A percentile compares a stretch with the other conserved stretches of the same genome.
phyloP scores from a whole-genome alignment of 2,888 invertebrate genomes.

The Drosophila monieri region DNA sequence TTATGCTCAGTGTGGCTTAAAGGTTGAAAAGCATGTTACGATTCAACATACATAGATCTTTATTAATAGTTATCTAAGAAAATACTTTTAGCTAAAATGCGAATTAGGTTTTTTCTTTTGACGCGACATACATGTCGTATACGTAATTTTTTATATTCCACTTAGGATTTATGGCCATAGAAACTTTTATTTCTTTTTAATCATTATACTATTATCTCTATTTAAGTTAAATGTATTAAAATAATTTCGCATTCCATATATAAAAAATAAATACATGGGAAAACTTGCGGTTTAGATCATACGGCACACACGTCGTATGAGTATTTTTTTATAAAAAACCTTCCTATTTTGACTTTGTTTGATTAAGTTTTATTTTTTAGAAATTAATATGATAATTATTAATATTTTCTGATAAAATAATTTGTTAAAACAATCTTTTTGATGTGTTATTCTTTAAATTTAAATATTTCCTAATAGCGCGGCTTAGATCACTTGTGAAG shows the following conservation, averaged over 20 bases:
- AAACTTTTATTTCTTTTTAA: background rate
- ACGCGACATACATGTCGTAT: background rate
- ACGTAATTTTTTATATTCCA: background rate
- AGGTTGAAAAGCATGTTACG: too few species aligned
- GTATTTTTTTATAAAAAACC: background rate
- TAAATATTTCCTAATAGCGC: background rate
- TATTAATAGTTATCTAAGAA: too few species aligned
- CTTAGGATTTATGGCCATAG: too few species aligned
- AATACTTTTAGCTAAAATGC: too few species aligned
- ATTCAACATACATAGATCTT: too few species aligned
- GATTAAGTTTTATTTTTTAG: background rate
- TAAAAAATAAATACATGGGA: background rate
- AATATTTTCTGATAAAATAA: too few species aligned
- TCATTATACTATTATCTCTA: background rate
- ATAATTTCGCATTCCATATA: background rate
- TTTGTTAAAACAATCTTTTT: too few species aligned
- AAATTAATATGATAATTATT: background rate
- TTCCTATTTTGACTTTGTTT: background rate
- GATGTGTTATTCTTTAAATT: background rate
- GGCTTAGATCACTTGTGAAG: background rate
- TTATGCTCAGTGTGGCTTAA: too few species aligned
- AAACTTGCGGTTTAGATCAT: accelerated
- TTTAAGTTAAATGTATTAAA: background rate
- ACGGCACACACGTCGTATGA: background rate
- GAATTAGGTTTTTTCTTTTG: too few species aligned